Conservation (phyloP, 2,113 vertebrate species). For the Heterochromis multidens region DNA sequence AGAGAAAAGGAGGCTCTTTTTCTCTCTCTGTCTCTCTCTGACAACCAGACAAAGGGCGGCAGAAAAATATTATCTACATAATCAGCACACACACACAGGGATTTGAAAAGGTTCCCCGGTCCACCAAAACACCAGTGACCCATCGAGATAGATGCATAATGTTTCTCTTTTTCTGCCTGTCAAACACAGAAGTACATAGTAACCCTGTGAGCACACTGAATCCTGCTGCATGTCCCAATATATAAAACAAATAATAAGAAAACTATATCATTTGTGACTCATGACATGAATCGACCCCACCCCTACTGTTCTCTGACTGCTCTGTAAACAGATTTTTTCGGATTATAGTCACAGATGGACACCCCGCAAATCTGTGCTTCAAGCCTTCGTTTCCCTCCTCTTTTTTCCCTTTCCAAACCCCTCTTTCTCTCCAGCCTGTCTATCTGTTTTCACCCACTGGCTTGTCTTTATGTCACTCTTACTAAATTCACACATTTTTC, state of each 20-base stretch:
- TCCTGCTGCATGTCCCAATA: background rate
- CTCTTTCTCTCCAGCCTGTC: background rate
- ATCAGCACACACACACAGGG: background rate
- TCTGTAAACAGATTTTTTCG: slow-evolving; percentile 55
- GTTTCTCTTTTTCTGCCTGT: background rate
- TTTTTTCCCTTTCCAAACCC: background rate
- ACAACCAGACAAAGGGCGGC: slow-evolving; percentile 23
- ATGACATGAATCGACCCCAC: slow-evolving; percentile 3
- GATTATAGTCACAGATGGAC: slow-evolving; percentile 75
- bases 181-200: background rate
- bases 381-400: slow-evolving; percentile 34
- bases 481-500: slow-evolving; percentile 59
- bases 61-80: slow-evolving; percentile 7
- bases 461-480: slow-evolving; percentile 46
- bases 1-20: slow-evolving; percentile 6
- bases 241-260: slow-evolving; percentile 33
- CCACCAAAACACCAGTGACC: slow-evolving; percentile 6
- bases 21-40: background rate
- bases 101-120: slow-evolving; percentile 7
- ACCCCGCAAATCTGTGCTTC: slow-evolving; percentile 54
- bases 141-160: background rate
- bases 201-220: background rate
- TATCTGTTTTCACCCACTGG: slow-evolving; percentile 36
- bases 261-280: slow-evolving; percentile 32
- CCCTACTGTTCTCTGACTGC: slow-evolving; percentile 11